Evolutionary conservation across 2,888 invertebrate species (phyloP), one percentile per base, ranked within the genome.

Genomic region (Gymnocheta viridis): DNA sequence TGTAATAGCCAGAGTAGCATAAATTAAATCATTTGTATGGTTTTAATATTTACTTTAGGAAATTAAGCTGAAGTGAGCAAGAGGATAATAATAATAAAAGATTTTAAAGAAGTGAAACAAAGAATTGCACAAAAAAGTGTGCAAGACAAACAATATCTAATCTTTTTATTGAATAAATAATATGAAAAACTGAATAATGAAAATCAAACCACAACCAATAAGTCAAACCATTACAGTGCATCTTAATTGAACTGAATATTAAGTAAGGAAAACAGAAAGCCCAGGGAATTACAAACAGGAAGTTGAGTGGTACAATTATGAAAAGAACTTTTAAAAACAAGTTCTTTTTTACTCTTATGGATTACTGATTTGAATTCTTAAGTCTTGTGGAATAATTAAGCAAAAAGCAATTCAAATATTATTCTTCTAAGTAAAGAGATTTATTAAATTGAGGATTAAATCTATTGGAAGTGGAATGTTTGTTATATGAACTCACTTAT

Each of bases 31-130:
- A 84, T 73, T 84, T 78, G 69, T 78, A 58, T 58, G 77, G 44
- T 84, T 81, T 78, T 56, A 81, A 73, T 84, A 84, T 84, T 84
- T 84, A 78, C 73, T 81, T 78, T 69, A 58, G 73, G 84, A 84
- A 84, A 84, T 84, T 78, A 84, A 84, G 84, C 81, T 81, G 77
- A 84, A 84, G 81, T 73, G 81, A 81, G 77, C 84, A 77, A 77
- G 69, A 69, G 60, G 19, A 76, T 51, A 69, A 62, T n/a, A 32
- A 22, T 22, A n/a, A 70, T 78, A 47, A 32, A 67, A 72, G 24
- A 64, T 27, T 24, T 49, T 24, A 10, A 49, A 64, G 41, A 12
- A 41, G 14, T 12, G 7, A 27, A 22, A 22, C 17, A 29, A 49
- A 9, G n/a, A 54, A 54, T 9, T 4, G 9, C 7, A 56, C 3